phyloP scores from a whole-genome alignment of 2,113 vertebrate species.

The Cinclus cinclus region DNA sequence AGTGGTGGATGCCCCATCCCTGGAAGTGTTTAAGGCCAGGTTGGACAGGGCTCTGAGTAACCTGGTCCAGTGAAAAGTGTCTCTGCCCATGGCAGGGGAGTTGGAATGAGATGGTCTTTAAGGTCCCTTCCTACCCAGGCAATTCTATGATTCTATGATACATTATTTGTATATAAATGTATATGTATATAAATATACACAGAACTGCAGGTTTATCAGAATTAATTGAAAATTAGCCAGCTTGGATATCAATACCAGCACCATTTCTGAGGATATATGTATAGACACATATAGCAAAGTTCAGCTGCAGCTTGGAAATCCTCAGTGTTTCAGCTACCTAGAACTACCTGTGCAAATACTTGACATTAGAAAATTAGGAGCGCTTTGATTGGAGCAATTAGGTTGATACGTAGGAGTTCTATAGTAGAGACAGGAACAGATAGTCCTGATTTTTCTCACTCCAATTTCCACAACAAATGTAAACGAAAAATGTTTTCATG shows the following conservation, averaged over 20 bases:
- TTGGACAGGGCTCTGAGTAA: background rate
- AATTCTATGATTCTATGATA: background rate
- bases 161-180: no score
- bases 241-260: background rate
- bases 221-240: background rate
- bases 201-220: background rate
- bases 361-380: background rate
- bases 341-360: background rate
- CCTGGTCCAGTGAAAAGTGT: background rate
- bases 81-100: background rate
- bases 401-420: background rate
- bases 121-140: background rate
- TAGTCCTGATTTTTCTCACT: background rate
- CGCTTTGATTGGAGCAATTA: background rate
- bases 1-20: background rate
- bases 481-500: background rate
- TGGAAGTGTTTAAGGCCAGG: background rate
- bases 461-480: background rate
- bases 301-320: background rate
- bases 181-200: background rate
- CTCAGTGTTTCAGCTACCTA: background rate
- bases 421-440: background rate
- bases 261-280: background rate
- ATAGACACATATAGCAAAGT: background rate
- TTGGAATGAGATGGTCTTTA: background rate